Conservation (phyloP, 2,888 invertebrate species). For the Teleogryllus oceanicus region DNA sequence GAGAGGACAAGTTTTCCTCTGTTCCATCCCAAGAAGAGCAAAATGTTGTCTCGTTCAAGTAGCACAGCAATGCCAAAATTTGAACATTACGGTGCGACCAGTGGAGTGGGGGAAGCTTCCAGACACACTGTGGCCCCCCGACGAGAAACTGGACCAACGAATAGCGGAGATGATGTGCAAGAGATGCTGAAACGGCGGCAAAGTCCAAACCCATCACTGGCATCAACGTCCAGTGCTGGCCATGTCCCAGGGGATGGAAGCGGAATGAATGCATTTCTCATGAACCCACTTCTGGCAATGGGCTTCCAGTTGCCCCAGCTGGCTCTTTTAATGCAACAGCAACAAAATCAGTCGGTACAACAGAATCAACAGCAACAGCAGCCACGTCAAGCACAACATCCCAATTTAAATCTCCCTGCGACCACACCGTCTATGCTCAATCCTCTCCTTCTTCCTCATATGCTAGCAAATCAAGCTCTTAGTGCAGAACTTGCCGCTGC, state of each 20-base stretch:
- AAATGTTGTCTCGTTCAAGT: conserved; percentile 27
- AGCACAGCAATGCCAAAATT: conserved; percentile 10
- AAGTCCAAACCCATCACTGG: neutral
- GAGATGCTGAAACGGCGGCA: neutral
- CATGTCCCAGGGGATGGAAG: neutral
- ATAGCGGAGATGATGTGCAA: neutral
- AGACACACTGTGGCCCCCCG: neutral
- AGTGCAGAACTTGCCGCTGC: conserved; percentile 18
- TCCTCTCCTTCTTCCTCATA: conserved; percentile 29
- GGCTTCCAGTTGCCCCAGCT: conserved; percentile 34
- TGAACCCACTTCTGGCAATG: conserved; percentile 33
- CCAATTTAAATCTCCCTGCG: conserved; percentile 19
- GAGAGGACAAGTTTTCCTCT: conserved; percentile 33
- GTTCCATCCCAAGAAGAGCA: conserved; percentile 34
- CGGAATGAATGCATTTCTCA: conserved; percentile 24
- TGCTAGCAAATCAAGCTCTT: neutral
- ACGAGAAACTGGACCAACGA: neutral
- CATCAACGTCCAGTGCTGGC: neutral
- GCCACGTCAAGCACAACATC: neutral
- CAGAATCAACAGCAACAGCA: conserved; percentile 25
- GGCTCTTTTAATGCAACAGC: conserved; percentile 33
- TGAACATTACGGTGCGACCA: neutral
- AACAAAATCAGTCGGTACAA: conserved; percentile 23
- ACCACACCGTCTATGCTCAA: conserved; percentile 30
- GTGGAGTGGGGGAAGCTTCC: conserved; percentile 18